These are phyloP conservation scores for Harpalus rubripes DNA, from an alignment of 2,888 invertebrate species.

Conservation along the genomic window DNA sequence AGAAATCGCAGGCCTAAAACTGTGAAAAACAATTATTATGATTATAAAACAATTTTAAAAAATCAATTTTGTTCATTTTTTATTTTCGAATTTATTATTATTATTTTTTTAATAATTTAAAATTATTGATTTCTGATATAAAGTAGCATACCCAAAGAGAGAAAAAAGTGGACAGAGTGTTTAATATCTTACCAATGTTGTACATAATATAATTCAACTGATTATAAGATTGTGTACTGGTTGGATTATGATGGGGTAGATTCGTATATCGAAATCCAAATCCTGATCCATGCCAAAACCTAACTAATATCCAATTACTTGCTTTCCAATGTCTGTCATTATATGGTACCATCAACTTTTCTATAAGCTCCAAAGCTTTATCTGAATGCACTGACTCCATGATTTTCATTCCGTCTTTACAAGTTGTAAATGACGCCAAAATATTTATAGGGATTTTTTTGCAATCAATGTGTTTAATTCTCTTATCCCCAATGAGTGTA, in stretches of 20 bases:
- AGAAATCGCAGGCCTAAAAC: no score
- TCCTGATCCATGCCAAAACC: slow-evolving; percentile 92
- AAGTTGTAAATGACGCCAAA: slow-evolving; percentile 88
- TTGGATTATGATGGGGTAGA: slow-evolving; percentile 57
- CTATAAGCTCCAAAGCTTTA: slow-evolving; percentile 79
- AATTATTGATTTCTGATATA: no score
- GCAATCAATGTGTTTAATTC: slow-evolving; percentile 61
- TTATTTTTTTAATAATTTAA: no score
- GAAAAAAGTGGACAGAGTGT: no score
- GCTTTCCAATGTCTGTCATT: slow-evolving; percentile 91
- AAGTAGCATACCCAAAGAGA: no score
- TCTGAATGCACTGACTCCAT: slow-evolving; percentile 85
- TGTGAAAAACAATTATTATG: no score
- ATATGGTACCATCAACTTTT: slow-evolving; percentile 86
- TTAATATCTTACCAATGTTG: slow-evolving; percentile 37
- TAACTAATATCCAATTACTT: slow-evolving; percentile 90
- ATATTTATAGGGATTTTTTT: slow-evolving; percentile 88
- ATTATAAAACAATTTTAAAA: no score
- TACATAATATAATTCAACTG: slow-evolving; percentile 51
- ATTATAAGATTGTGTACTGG: slow-evolving; percentile 13
- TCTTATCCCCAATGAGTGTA: slow-evolving; percentile 22
- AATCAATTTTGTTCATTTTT: no score
- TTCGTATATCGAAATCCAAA: slow-evolving; percentile 86
- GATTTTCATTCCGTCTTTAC: slow-evolving; percentile 84
- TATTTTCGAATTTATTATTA: no score